These are phyloP conservation scores for Phrynosoma blainvillii DNA, from an alignment of 2,113 vertebrate genomes.

Conservation along the genomic window DNA sequence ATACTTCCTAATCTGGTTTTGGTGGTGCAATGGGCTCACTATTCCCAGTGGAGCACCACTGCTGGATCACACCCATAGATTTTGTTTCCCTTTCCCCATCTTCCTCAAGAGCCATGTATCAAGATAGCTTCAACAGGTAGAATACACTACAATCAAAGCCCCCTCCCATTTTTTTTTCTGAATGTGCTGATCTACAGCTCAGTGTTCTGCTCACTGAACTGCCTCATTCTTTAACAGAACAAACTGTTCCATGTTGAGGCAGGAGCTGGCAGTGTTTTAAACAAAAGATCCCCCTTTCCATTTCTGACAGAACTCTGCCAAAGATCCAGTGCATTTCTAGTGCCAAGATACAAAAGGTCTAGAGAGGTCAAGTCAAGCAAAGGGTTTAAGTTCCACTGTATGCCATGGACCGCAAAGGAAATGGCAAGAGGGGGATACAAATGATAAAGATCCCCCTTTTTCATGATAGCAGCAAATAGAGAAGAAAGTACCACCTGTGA, in stretches of 20 bases:
- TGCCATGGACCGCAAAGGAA: constrained; percentile 81
- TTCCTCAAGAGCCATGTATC: background rate
- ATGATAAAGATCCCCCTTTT: constrained; percentile 42
- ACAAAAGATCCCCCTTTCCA: constrained; percentile 78
- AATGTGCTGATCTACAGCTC: constrained; percentile 74
- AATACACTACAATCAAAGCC: constrained; percentile 22
- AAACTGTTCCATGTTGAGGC: constrained; percentile 83
- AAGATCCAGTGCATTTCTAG: constrained; percentile 80
- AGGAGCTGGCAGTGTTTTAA: constrained; percentile 83
- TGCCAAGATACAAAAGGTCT: constrained; percentile 87
- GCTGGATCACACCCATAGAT: no score
- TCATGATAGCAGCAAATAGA: constrained; percentile 62
- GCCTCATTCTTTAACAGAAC: constrained; percentile 83
- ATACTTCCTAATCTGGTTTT: no score
- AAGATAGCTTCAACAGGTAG: constrained; percentile 15
- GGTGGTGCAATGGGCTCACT: no score
- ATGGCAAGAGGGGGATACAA: constrained; percentile 70
- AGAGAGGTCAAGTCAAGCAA: constrained; percentile 77
- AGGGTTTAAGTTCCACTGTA: constrained; percentile 80
- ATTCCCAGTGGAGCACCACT: no score
- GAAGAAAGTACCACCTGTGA: constrained; percentile 38
- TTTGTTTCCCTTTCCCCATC: background rate
- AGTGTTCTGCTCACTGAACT: constrained; percentile 84
- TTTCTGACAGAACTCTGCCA: constrained; percentile 80
- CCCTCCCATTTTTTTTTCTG: constrained; percentile 38